These are phyloP conservation scores for Bubalus kerabau DNA, from an alignment of 2,113 vertebrate genomes.

Conservation along the genomic window DNA sequence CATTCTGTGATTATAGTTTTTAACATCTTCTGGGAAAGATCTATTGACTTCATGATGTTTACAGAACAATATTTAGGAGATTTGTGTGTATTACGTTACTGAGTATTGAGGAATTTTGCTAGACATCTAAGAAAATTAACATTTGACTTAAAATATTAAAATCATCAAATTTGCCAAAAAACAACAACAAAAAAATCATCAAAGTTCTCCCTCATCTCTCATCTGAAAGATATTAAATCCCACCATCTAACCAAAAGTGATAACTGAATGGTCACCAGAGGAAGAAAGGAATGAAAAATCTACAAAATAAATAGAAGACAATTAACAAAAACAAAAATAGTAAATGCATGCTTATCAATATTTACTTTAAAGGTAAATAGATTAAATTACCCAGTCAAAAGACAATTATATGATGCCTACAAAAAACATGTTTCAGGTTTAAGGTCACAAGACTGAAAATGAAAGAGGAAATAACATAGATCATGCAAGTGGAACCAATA, in stretches of 20 bases:
- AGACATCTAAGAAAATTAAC: background rate
- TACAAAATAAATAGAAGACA: background rate
- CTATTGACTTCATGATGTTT: background rate
- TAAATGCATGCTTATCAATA: background rate
- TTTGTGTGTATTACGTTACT: background rate
- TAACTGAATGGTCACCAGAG: background rate
- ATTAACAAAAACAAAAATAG: background rate
- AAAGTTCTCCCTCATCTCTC: background rate
- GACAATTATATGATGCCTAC: background rate
- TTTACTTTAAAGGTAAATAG: background rate
- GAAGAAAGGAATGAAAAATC: background rate
- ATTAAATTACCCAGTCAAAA: background rate
- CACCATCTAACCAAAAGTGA: background rate
- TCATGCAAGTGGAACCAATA: background rate
- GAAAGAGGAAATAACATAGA: background rate
- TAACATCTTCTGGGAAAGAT: background rate
- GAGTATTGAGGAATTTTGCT: background rate
- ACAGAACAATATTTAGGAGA: background rate
- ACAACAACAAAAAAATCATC: background rate
- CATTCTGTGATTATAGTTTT: background rate
- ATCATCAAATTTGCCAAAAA: background rate
- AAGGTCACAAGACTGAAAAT: background rate
- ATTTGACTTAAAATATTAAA: background rate
- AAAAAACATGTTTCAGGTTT: background rate
- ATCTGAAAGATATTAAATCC: background rate